These are phyloP conservation scores for Cecidostiba fungosa DNA, from an alignment of 2,888 invertebrate genomes.

Conservation along the genomic window DNA sequence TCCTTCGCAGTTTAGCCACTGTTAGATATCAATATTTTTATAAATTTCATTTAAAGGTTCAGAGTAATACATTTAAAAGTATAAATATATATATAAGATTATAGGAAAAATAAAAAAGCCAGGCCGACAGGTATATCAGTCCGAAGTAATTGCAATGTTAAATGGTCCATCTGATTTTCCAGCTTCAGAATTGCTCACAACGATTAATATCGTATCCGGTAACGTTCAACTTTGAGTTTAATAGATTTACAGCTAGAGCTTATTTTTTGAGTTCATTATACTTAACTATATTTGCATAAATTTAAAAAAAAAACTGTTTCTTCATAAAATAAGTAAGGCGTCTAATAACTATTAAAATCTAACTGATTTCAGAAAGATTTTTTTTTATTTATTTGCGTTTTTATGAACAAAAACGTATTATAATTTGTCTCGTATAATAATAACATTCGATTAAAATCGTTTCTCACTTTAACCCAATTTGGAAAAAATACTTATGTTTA, in stretches of 20 bases:
- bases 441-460: too few species aligned
- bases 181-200: constrained; percentile 29
- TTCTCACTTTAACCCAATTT: too few species aligned
- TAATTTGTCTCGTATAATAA: background rate
- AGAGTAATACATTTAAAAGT: constrained; percentile 9
- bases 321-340: background rate
- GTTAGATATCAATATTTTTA: too few species aligned
- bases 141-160: constrained; percentile 36
- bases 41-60: background rate
- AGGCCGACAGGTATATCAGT: constrained; percentile 33
- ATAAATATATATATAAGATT: background rate
- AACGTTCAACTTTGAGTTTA: background rate
- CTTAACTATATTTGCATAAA: background rate
- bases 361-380: background rate
- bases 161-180: constrained; percentile 54
- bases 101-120: constrained; percentile 15
- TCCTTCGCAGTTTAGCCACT: too few species aligned
- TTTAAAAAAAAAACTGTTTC: background rate
- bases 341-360: background rate
- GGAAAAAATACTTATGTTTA: too few species aligned
- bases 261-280: background rate
- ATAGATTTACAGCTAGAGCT: background rate
- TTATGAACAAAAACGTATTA: background rate
- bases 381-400: background rate
- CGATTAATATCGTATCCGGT: background rate